Evolutionary conservation across 1,140 invertebrate genomes (phyloP).

Genomic region (Plectrocnemia conspersa): DNA sequence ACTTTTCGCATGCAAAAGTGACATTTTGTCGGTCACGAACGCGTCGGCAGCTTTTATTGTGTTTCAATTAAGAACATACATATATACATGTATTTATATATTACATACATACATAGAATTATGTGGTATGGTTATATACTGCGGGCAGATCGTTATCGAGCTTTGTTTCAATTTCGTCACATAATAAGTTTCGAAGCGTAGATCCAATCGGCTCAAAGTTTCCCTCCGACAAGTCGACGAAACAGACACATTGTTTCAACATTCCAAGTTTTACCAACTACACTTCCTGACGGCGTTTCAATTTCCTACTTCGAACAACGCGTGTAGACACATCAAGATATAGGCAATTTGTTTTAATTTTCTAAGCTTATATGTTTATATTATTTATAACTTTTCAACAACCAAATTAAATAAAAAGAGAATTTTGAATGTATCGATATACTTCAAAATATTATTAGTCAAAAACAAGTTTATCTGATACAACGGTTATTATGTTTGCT

Average conservation of each 20-base stretch:
- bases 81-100: no score
- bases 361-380: no score
- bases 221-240: constrained; percentile 8
- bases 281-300: constrained; percentile 26
- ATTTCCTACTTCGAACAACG: constrained; percentile 21
- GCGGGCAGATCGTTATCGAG: background rate
- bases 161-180: background rate
- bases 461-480: no score
- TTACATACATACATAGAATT: no score
- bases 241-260: constrained; percentile 14
- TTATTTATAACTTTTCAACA: no score
- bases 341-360: background rate
- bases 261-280: constrained; percentile 15
- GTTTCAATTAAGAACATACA: no score
- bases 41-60: no score
- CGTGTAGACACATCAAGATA: constrained; percentile 3
- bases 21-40: constrained; percentile 22
- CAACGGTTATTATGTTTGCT: no score
- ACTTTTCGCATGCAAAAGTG: constrained; percentile 25
- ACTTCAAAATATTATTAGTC: no score
- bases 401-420: no score
- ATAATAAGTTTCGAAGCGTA: background rate
- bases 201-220: constrained; percentile 24
- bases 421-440: no score
- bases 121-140: no score